Evolutionary conservation across 2,888 invertebrate species (phyloP), one percentile per base, ranked within the genome.

Genomic region (Eupeodes latifasciatus): DNA sequence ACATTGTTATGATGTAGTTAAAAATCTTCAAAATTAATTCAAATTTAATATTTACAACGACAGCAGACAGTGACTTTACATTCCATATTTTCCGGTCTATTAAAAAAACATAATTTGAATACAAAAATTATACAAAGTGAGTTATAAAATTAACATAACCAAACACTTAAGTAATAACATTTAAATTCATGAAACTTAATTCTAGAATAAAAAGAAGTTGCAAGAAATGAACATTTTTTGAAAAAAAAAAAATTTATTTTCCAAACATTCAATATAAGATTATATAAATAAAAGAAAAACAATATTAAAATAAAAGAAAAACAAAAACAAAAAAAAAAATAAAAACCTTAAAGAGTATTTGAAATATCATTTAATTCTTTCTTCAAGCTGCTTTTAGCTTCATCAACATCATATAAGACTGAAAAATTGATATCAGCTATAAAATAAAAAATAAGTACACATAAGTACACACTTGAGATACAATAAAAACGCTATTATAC

Each of bases 391-490:
- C 72, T 72, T 47, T 59, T 59, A 49, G 72, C 64, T 83, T 34
- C 59, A 77, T 75, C 85, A 40, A 40, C 40, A 40, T 40, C 40
- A 40, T 40, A 81, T 78, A 81, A 85, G 84, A 79, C 74, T 81
- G 57, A 78, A 85, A 78, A 88, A 88, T 81, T 88, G 72, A 72
- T 88, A 84, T 64, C 75, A 74, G 69, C 69, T 69, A 71, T 75
- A 62, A 75, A 81, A 88, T 84, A 88, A 84, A 85, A 77, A 87
- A 81, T 79, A 87, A 83, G 83, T 83, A 87, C 87, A 85, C 78
- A 44, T 78, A 88, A 88, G 88, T 88, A 88, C 85, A 66, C 81
- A 88, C 88, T 88, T 88, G 85, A 85, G 88, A 81, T 81, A 78
- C 78, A 88, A 88, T 88, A 84, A 88, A 88, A 88, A 81, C 64